phyloP scores from a whole-genome alignment of 2,888 invertebrate genomes.

The Melipona beecheii region DNA sequence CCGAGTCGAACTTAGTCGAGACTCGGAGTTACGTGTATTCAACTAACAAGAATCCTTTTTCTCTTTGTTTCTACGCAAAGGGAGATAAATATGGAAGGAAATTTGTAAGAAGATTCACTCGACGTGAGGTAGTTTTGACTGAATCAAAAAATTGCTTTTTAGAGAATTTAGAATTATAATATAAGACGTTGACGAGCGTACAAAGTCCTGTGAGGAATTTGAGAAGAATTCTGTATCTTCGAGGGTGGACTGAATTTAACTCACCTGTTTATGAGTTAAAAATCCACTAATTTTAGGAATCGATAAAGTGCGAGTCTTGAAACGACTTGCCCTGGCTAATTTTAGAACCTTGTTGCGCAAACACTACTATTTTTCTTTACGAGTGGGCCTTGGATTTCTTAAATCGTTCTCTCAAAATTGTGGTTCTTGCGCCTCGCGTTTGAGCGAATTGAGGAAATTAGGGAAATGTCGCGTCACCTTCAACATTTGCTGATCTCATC shows the following conservation, averaged over 20 bases:
- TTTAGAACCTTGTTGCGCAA: neutral
- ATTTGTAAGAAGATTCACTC: neutral
- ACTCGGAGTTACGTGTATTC: neutral
- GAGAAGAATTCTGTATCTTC: neutral
- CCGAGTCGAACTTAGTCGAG: too few relatives aligned
- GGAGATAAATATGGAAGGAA: neutral
- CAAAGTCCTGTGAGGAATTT: too few relatives aligned
- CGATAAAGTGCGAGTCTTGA: too few relatives aligned
- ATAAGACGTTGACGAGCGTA: too few relatives aligned
- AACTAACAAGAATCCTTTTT: neutral
- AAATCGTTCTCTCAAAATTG: neutral
- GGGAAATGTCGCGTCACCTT: too few relatives aligned
- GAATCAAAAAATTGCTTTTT: too few relatives aligned
- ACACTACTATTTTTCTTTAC: neutral
- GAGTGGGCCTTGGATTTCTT: neutral
- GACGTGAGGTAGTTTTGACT: too few relatives aligned
- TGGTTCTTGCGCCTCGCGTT: neutral
- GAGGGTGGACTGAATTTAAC: neutral
- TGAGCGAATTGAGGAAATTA: neutral
- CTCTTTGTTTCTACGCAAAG: neutral
- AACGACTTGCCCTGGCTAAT: neutral
- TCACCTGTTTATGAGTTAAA: neutral
- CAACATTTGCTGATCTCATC: too few relatives aligned
- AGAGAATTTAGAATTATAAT: too few relatives aligned
- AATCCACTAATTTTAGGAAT: neutral